Percentiles rank a stretch among this genome's conserved stretches.
Conservation (phyloP, 2,888 invertebrate genomes). For the Euclidia mi region DNA sequence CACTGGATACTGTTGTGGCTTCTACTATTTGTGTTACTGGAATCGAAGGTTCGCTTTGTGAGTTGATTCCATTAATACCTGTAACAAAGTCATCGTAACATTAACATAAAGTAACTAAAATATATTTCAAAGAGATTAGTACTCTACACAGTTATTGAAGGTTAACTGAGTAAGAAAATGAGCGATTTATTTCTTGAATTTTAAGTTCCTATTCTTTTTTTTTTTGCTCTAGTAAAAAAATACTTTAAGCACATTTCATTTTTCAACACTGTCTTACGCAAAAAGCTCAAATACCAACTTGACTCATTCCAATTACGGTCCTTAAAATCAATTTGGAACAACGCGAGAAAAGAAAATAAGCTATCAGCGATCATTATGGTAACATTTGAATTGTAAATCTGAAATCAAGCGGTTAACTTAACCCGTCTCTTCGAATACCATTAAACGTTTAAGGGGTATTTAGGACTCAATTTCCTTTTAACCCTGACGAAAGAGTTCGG, state of each 20-base stretch:
- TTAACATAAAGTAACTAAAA: too few relatives aligned
- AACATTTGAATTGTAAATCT: conserved; percentile 62
- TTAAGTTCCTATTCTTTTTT: too few relatives aligned
- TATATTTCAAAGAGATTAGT: too few relatives aligned
- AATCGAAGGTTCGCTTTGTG: conserved; percentile 64
- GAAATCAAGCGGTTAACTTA: conserved; percentile 43
- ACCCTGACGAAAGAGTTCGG: conserved; percentile 29
- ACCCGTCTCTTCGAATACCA: conserved; percentile 29
- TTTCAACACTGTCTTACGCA: neutral
- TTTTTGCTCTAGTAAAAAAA: too few relatives aligned
- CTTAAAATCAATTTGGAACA: conserved; percentile 24
- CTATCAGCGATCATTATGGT: conserved; percentile 49
- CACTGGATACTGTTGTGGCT: conserved; percentile 47
- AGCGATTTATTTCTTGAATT: too few relatives aligned
- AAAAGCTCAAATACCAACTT: neutral
- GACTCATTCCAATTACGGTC: conserved; percentile 9
- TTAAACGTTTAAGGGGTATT: conserved; percentile 42
- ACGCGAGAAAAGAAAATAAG: conserved; percentile 14
- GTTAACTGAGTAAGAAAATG: too few relatives aligned
- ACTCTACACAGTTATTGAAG: too few relatives aligned
- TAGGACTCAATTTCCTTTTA: conserved; percentile 32
- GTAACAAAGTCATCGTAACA: conserved; percentile 58
- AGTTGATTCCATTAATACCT: conserved; percentile 71
- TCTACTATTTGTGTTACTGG: conserved; percentile 43
- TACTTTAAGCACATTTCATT: neutral